Evolutionary conservation across 35 echinoderm and acorn worm genomes (phyloP).

Genomic region (Ophioderma brevispina): DNA sequence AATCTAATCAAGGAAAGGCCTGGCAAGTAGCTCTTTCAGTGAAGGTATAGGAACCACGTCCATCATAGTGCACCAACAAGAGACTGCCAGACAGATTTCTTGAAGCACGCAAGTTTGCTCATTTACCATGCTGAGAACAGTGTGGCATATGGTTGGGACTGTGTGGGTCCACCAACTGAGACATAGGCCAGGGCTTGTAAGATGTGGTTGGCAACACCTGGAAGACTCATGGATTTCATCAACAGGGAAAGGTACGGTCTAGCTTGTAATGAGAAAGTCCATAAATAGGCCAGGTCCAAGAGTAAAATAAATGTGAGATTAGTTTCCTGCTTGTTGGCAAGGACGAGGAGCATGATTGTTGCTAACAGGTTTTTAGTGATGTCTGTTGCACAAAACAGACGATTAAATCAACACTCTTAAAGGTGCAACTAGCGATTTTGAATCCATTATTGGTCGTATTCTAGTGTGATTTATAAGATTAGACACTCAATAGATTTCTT

Average conservation of each 20-base stretch:
- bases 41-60: conserved; percentile 67
- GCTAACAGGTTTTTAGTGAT: no score
- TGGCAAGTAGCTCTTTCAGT: conserved; percentile 54
- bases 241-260: conserved; percentile 71
- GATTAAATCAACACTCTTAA: no score
- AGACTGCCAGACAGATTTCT: conserved; percentile 92
- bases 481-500: no score
- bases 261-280: no score
- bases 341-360: no score
- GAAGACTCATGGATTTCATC: conserved; percentile 89
- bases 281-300: no score
- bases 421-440: no score
- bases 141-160: conserved; percentile 88
- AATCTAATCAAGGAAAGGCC: conserved; percentile 57
- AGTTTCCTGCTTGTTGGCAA: no score
- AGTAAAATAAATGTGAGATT: no score
- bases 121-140: conserved; percentile 69
- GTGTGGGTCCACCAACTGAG: conserved; percentile 72
- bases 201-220: conserved; percentile 83
- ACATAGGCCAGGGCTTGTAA: conserved; percentile 62
- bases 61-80: conserved; percentile 89
- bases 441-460: no score
- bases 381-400: no score
- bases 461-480: no score
- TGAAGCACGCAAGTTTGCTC: conserved; percentile 88